Percentiles rank a stretch among this genome's conserved stretches.
phyloP scores from a whole-genome alignment of 2,113 vertebrate species.

The Coregonus clupeaformis region DNA sequence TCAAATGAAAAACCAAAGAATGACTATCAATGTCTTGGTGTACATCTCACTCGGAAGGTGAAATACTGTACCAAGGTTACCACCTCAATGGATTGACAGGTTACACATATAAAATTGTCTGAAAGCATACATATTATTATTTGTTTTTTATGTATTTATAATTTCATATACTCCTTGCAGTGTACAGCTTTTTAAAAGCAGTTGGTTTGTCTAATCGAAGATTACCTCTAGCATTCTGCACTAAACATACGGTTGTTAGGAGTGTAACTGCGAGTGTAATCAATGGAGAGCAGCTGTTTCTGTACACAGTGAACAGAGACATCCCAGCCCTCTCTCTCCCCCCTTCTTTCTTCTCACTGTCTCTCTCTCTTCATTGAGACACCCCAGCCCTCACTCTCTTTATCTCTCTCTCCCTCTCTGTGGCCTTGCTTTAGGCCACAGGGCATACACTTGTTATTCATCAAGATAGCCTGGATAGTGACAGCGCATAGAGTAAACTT shows the following conservation, averaged over 20 bases:
- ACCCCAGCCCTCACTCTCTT: background rate
- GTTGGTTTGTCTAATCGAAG: slow-evolving; percentile 48
- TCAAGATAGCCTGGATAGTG: slow-evolving; percentile 61
- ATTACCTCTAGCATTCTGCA: too few species aligned
- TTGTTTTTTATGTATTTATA: too few species aligned
- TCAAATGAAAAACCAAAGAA: background rate
- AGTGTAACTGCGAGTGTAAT: slow-evolving; percentile 7
- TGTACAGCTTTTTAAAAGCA: slow-evolving; percentile 13
- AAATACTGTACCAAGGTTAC: background rate
- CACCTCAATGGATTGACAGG: background rate
- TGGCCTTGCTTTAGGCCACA: slow-evolving; percentile 42
- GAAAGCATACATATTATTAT: too few species aligned
- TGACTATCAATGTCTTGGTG: background rate
- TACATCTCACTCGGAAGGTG: background rate
- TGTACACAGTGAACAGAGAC: slow-evolving; percentile 31
- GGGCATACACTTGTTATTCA: slow-evolving; percentile 59
- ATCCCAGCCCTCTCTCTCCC: slow-evolving; percentile 27
- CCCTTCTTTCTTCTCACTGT: too few species aligned
- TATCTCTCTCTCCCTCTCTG: slow-evolving; percentile 34
- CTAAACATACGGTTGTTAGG: slow-evolving; percentile 4
- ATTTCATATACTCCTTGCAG: background rate
- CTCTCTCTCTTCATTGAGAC: too few species aligned
- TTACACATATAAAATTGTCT: too few species aligned
- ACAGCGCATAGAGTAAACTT: slow-evolving; percentile 47
- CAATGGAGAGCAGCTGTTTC: slow-evolving; percentile 35